Evolutionary conservation across 2,888 invertebrate genomes (phyloP), one percentile per base, ranked within the genome.

Genomic region (Prosopocoilus inquinatus): DNA sequence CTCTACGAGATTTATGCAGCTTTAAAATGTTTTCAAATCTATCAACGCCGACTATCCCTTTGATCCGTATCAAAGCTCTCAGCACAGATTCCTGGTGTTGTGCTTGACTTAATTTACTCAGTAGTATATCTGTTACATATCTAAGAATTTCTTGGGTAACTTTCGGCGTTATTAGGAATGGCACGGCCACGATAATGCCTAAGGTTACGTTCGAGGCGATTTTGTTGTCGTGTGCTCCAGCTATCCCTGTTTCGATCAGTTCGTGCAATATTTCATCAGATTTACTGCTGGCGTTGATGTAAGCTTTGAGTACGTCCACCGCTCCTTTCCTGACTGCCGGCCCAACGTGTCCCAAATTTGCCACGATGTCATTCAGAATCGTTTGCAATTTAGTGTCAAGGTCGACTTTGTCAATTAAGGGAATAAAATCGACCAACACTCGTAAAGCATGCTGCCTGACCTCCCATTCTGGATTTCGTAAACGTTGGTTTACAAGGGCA

Each of bases 251-350:
- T 57, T 84, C 83, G 47, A 88, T 77, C 53, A 89, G 80, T 45
- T 85, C 83, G 53, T 82, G 78, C 13, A 90, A 79, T 12, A 89
- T 84, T 51, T 82, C 81, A 63, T 91, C 87, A 0, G 87, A 82
- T 64, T 86, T 83, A 28, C 81, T 81, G 48, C 88, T 87, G 68
- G 87, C 84, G 4, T 83, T 79, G 38, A 91, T 81, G 71, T 90
- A 91, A 15, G 87, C 86, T 64, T 88, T 82, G 3, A 92, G 75
- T 1, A 89, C 87, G 67, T 91, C 91, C 33, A 91, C 75, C 0
- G 91, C 88, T 5, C 89, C 89, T 75, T 90, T 91, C 9, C 91
- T 80, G 0, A 92, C 89, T 1, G 91, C 90, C 0, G 91, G 91
- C 0, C 90, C 89, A 45, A 83, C 81, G 71, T 91, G 90, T 2